Evolutionary conservation across 2,888 invertebrate genomes (phyloP).

Genomic region (Ectemnius lituratus): DNA sequence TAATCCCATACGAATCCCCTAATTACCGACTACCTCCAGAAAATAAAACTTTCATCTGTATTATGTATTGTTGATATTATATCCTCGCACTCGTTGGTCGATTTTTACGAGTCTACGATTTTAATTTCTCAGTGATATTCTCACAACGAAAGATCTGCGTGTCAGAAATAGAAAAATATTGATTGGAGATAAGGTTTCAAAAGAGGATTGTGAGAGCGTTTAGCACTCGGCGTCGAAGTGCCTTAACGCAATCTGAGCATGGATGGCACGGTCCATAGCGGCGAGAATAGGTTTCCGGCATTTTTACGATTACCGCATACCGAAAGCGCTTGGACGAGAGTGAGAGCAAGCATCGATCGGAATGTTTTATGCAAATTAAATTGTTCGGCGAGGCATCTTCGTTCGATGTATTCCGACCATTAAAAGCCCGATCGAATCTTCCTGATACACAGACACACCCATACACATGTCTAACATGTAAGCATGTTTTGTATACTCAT

Average conservation of each 20-base stretch:
- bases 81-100: too few species aligned
- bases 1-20: too few species aligned
- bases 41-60: constrained; percentile 13
- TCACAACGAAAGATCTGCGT: too few species aligned
- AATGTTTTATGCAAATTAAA: constrained; percentile 62
- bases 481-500: background rate
- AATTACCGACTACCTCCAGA: too few species aligned
- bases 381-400: constrained; percentile 46
- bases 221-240: constrained; percentile 21
- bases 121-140: too few species aligned
- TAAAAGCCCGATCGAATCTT: constrained; percentile 55
- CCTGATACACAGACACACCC: constrained; percentile 12
- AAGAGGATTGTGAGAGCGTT: constrained; percentile 7
- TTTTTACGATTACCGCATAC: constrained; percentile 42
- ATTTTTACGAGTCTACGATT: too few species aligned
- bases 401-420: constrained; percentile 43
- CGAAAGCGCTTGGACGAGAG: constrained; percentile 17
- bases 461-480: background rate
- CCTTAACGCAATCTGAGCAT: constrained; percentile 33
- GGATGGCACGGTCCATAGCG: constrained; percentile 33
- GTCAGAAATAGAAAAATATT: too few species aligned
- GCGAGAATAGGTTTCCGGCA: constrained; percentile 37
- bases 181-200: constrained; percentile 15
- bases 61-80: too few species aligned
- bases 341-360: constrained; percentile 38